A percentile compares a stretch with the other conserved stretches of the same genome.
phyloP scores from a whole-genome alignment of 1,140 invertebrate species.

The Calephelis virginiensis region DNA sequence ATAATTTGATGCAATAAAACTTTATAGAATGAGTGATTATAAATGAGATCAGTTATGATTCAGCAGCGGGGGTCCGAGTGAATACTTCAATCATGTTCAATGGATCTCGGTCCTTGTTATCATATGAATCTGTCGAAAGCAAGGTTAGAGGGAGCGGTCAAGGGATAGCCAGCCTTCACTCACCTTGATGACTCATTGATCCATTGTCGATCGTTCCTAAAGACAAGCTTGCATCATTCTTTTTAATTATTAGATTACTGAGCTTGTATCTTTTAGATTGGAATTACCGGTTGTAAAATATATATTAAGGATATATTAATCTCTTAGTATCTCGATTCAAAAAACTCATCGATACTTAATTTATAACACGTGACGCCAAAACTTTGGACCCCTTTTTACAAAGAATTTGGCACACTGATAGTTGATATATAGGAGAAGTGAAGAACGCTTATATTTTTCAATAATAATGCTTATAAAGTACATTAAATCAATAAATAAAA shows the following conservation, averaged over 20 bases:
- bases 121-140: conserved; percentile 66
- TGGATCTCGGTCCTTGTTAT: conserved; percentile 54
- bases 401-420: too few relatives aligned
- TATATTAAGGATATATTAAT: neutral
- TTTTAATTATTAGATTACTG: conserved; percentile 25
- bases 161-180: conserved; percentile 67
- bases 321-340: too few relatives aligned
- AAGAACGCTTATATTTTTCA: too few relatives aligned
- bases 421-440: too few relatives aligned
- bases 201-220: conserved; percentile 58
- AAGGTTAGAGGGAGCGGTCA: conserved; percentile 70
- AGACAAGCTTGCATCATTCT: conserved; percentile 54
- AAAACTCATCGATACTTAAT: too few relatives aligned
- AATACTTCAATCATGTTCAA: conserved; percentile 53
- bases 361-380: too few relatives aligned
- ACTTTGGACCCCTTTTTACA: too few relatives aligned
- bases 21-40: conserved; percentile 37
- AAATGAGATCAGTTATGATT: conserved; percentile 43
- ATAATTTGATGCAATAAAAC: conserved; percentile 33
- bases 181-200: conserved; percentile 60
- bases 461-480: too few relatives aligned
- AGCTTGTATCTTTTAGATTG: neutral
- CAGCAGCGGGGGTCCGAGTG: conserved; percentile 30
- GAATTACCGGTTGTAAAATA: neutral
- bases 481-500: too few relatives aligned